These are phyloP conservation scores for Copidosoma aretas DNA, from an alignment of 2,888 invertebrate species.

Conservation along the genomic window DNA sequence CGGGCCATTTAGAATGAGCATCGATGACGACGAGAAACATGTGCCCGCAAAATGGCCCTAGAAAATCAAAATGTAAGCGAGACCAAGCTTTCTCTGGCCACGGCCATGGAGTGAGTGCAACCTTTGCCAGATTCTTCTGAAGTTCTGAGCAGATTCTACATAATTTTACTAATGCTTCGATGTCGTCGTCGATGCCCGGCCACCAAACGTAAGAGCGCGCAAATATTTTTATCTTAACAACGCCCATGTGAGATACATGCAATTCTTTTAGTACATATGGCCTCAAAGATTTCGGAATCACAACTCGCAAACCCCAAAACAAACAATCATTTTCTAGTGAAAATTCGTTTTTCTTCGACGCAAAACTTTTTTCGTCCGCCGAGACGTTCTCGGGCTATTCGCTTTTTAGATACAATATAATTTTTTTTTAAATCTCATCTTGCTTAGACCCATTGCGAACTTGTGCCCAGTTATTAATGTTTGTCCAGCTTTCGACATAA, in stretches of 20 bases:
- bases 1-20: slow-evolving; percentile 3
- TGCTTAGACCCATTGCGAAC: slow-evolving; percentile 20
- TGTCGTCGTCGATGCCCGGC: slow-evolving; percentile 6
- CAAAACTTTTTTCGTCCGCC: no score
- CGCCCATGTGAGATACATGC: slow-evolving; percentile 27
- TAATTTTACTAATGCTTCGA: slow-evolving; percentile 16
- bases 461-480: slow-evolving; percentile 11
- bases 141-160: slow-evolving; percentile 23
- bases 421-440: slow-evolving; percentile 9
- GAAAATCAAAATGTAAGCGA: slow-evolving; percentile 36
- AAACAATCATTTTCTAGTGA: slow-evolving; percentile 14
- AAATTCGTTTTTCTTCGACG: no score
- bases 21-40: slow-evolving; percentile 21
- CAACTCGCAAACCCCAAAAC: slow-evolving; percentile 31
- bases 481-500: slow-evolving; percentile 8
- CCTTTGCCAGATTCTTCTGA: slow-evolving; percentile 16
- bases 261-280: neutral
- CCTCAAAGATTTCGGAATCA: slow-evolving; percentile 21
- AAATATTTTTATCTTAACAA: slow-evolving; percentile 32
- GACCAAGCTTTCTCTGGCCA: slow-evolving; percentile 31
- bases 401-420: slow-evolving; percentile 5
- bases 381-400: no score
- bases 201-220: slow-evolving; percentile 35
- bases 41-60: slow-evolving; percentile 20
- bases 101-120: slow-evolving; percentile 28